Conservation (phyloP, 2,113 vertebrate genomes). For the Phaethornis superciliosus region DNA sequence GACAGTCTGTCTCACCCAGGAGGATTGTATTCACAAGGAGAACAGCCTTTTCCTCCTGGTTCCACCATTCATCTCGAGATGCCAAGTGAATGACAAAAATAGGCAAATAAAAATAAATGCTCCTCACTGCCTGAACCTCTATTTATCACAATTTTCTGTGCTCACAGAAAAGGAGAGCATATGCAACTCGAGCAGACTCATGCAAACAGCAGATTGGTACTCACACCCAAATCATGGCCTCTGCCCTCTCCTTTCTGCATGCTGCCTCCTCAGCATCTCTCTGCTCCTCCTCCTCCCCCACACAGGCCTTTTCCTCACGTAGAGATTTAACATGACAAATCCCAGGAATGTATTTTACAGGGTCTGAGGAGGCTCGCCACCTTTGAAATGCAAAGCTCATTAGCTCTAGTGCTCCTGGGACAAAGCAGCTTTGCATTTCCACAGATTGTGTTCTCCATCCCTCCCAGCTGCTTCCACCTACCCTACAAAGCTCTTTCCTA, state of each 20-base stretch:
- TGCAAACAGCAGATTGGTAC: slow-evolving; percentile 44
- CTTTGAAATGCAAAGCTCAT: slow-evolving; percentile 39
- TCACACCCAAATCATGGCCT: slow-evolving; percentile 27
- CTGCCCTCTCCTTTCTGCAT: slow-evolving; percentile 20
- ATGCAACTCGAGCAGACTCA: slow-evolving; percentile 24
- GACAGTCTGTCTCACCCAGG: background rate
- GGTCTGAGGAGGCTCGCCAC: background rate
- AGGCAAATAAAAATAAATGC: slow-evolving; percentile 69
- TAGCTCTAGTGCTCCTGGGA: slow-evolving; percentile 9
- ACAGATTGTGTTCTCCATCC: background rate
- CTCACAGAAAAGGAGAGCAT: slow-evolving; percentile 34
- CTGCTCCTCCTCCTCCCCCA: background rate
- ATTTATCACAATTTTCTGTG: slow-evolving; percentile 48
- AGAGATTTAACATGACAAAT: background rate
- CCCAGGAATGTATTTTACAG: background rate
- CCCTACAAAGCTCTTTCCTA: background rate
- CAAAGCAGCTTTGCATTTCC: background rate
- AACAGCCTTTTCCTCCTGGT: background rate
- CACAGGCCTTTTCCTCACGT: background rate
- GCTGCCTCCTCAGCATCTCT: slow-evolving; percentile 6
- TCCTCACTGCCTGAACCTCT: slow-evolving; percentile 31
- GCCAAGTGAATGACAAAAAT: slow-evolving; percentile 42
- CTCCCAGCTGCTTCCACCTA: slow-evolving; percentile 45
- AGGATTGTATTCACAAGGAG: background rate
- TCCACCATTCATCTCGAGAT: slow-evolving; percentile 22